Conservation (phyloP, 1,140 invertebrate genomes). For the Asbolus verrucosus region DNA sequence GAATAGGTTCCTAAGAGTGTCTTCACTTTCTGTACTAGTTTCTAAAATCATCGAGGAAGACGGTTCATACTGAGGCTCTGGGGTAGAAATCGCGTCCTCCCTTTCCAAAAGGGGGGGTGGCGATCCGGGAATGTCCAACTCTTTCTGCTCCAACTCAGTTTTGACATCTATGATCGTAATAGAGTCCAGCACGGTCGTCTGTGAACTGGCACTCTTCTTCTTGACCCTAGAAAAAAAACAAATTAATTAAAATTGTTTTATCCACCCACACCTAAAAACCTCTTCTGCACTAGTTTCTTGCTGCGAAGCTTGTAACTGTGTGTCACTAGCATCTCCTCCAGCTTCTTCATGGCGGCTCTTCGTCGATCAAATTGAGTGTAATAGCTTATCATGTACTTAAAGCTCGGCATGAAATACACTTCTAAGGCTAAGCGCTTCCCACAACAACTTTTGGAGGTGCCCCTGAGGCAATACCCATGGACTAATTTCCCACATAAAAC, state of each 20-base stretch:
- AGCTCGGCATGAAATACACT: background rate
- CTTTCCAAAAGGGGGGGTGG: background rate
- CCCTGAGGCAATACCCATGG: background rate
- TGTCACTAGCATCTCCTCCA: too few relatives aligned
- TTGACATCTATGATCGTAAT: background rate
- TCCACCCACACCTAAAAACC: background rate
- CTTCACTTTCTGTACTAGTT: background rate
- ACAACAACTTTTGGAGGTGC: background rate
- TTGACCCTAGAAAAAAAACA: background rate
- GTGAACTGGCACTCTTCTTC: background rate
- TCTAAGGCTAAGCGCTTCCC: background rate
- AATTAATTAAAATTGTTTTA: background rate
- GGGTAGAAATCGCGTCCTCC: background rate
- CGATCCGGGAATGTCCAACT: background rate
- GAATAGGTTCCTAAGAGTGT: constrained; percentile 6
- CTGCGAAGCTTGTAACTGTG: too few relatives aligned
- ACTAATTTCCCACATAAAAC: background rate
- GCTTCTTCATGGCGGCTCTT: background rate
- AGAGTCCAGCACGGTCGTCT: background rate
- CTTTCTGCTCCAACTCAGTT: constrained; percentile 10
- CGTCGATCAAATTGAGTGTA: background rate
- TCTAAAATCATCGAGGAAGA: too few relatives aligned
- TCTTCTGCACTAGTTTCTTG: too few relatives aligned
- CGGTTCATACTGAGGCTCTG: background rate
- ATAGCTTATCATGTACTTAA: background rate